Base-by-base conservation (phyloP, 2,797 vertebrate genomes). In the Pseudochirops corinnae region DNA sequence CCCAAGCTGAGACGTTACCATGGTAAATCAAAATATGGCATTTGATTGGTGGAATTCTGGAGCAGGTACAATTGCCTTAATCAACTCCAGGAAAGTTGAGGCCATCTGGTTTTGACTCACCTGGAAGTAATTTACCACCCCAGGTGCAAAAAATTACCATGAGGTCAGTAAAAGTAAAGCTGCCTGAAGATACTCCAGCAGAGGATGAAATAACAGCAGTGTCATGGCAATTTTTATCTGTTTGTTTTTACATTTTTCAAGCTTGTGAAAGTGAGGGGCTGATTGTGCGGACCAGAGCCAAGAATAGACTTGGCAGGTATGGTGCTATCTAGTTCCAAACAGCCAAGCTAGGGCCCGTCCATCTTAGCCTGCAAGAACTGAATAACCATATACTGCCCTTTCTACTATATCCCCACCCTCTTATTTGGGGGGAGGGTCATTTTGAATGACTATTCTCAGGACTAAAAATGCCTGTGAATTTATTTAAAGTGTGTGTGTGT, bases 71-170 rank as follows among this genome's bases (percentile, higher is more conserved):
- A 12, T 97, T 94, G 94, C 97, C 96, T 96, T 96, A 92, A 97
- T 97, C 96, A 97, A 96, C 97, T 97, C 92, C 91, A 92, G 93
- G 91, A 94, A 97, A 94, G 97, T 97, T 97, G 92, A 95, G 95
- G 95, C 97, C 96, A 97, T 97, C 97, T 98, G 97, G 93, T 95
- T 96, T 97, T 91, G 92, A 90, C 97, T 98, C 97, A 97, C 97
- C 96, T 98, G 98, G 93, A 98, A 96, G 90, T 97, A 94, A 97
- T 98, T 98, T 97, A 96, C 97, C 96, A 97, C 96, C 90, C 91
- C 95, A 96, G 95, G 96, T 94, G 95, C 93, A 96, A 95, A 94
- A 97, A 93, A 93, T 94, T 95, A 95, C 57, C 92, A 90, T 33
- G 93, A 94, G 97, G 97, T 98, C 97, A 98, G 94, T 96, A 90